Conservation (phyloP, 2,797 vertebrate genomes). For the Anguilla obscura region DNA sequence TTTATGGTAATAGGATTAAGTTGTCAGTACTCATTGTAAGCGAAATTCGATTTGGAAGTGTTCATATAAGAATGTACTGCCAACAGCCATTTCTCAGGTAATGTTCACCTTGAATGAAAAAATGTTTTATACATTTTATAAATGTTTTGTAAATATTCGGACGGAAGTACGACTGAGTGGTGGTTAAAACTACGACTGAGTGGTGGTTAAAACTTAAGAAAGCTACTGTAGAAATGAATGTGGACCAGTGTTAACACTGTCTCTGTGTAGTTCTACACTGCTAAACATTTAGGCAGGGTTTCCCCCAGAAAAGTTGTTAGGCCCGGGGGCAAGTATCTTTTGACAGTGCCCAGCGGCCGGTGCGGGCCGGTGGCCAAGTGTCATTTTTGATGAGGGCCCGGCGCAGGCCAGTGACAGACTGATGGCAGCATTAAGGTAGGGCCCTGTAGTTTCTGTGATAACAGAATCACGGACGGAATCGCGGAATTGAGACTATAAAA, state of each 20-base stretch:
- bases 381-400: too few relatives aligned
- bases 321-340: too few relatives aligned
- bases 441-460: too few relatives aligned
- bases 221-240: background rate
- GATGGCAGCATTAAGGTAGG: too few relatives aligned
- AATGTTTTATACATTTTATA: background rate
- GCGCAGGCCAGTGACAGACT: too few relatives aligned
- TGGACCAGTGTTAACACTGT: background rate
- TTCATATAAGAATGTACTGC: background rate
- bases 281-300: background rate
- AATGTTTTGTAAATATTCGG: background rate
- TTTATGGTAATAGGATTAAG: background rate
- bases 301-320: too few relatives aligned
- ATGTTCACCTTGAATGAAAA: background rate
- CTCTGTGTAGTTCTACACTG: background rate
- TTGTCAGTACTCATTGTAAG: background rate
- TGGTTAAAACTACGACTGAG: background rate
- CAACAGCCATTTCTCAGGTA: background rate
- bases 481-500: too few relatives aligned
- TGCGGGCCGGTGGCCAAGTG: too few relatives aligned
- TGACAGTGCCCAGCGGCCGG: too few relatives aligned
- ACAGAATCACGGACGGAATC: too few relatives aligned
- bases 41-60: slow-evolving; percentile 6
- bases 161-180: background rate
- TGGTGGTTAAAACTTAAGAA: background rate